phyloP scores from a whole-genome alignment of 2,888 invertebrate species.

The Autographa gamma region DNA sequence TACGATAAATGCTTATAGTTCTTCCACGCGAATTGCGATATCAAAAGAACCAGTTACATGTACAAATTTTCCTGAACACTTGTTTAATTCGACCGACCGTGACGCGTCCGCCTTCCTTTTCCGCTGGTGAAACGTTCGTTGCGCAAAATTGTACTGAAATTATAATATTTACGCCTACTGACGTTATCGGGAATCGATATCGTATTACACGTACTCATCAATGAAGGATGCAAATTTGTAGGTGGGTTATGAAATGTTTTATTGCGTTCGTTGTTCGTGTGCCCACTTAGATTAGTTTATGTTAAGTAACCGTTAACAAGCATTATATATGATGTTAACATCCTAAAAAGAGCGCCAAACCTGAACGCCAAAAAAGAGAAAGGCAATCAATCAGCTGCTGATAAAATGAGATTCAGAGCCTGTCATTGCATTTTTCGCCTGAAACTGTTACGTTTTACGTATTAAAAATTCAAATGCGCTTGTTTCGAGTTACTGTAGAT shows the following conservation, averaged over 20 bases:
- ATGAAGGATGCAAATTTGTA: slow-evolving; percentile 7
- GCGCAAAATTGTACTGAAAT: slow-evolving; percentile 74
- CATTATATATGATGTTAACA: no score
- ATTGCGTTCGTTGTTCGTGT: background rate
- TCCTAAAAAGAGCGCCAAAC: no score
- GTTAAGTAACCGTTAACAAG: background rate
- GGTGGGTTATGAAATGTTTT: slow-evolving; percentile 23
- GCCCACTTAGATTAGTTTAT: background rate
- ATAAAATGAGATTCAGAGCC: background rate
- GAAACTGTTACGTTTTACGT: background rate
- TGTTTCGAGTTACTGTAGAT: no score
- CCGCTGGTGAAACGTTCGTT: slow-evolving; percentile 84
- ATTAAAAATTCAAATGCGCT: background rate
- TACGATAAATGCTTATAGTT: slow-evolving; percentile 40
- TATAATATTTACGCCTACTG: slow-evolving; percentile 54
- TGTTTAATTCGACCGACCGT: slow-evolving; percentile 72
- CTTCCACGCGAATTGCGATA: slow-evolving; percentile 46
- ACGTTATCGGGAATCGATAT: slow-evolving; percentile 23
- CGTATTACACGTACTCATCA: slow-evolving; percentile 18
- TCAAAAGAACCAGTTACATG: slow-evolving; percentile 49
- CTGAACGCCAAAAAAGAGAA: background rate
- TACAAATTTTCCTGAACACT: slow-evolving; percentile 69
- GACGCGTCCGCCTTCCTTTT: slow-evolving; percentile 83
- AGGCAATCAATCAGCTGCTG: background rate
- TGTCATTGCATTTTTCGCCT: background rate